These are phyloP conservation scores for Eupelmus urozonus DNA, from an alignment of 2,888 invertebrate genomes.

Conservation along the genomic window DNA sequence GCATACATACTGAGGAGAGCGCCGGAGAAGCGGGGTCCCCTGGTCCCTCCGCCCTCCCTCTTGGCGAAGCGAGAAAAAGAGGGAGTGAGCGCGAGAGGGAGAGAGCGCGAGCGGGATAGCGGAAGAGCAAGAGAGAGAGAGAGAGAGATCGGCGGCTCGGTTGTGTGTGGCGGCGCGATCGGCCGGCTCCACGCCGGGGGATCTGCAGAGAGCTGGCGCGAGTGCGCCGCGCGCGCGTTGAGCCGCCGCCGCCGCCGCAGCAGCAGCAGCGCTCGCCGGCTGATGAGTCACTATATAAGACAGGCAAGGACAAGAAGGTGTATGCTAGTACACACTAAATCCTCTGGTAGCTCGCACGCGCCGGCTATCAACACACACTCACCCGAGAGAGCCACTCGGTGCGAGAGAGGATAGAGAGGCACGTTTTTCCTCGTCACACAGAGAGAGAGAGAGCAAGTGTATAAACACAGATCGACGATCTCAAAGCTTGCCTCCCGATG, in stretches of 20 bases:
- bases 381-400: neutral
- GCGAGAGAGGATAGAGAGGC: neutral
- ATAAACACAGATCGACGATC: too few species aligned
- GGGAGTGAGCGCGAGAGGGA: neutral
- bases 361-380: slow-evolving; percentile 42
- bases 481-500: neutral
- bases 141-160: slow-evolving; percentile 20
- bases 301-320: slow-evolving; percentile 77
- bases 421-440: too few species aligned
- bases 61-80: neutral
- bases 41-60: neutral
- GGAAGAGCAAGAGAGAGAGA: slow-evolving; percentile 26
- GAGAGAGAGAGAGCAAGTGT: too few species aligned
- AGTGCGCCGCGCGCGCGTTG: slow-evolving; percentile 62
- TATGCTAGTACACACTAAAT: slow-evolving; percentile 76
- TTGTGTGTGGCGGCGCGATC: slow-evolving; percentile 3
- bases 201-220: slow-evolving; percentile 57
- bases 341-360: slow-evolving; percentile 74
- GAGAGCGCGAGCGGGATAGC: neutral
- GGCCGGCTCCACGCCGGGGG: slow-evolving; percentile 26
- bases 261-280: too few species aligned
- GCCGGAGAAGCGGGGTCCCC: neutral
- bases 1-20: slow-evolving; percentile 34
- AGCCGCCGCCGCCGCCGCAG: slow-evolving; percentile 63
- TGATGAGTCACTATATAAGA: slow-evolving; percentile 78